Base-by-base conservation (phyloP, 2,113 vertebrate species). In the Castor canadensis region DNA sequence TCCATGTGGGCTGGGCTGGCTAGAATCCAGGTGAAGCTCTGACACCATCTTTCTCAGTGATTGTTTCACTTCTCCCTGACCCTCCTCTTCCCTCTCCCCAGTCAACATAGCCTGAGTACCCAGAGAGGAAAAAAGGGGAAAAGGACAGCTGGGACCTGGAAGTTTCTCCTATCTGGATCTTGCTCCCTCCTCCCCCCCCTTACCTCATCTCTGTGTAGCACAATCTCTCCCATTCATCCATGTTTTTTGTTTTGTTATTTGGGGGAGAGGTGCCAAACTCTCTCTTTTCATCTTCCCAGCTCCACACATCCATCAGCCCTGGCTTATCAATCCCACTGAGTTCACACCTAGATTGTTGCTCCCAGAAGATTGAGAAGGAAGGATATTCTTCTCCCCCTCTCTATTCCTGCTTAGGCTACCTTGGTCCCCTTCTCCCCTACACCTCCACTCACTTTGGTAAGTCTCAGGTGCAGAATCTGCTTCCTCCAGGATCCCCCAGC, bases 371-470 rank as follows among this genome's bases (percentile, higher is more conserved):
- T 47, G 1, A 43, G 11, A 32, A 62, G 9, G 7, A 35, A 35
- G n/a, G 9, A 87, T 19, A 20, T 7, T 5, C 0, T 38, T 26
- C 16, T 43, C 43, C 0, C 16, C 40, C 1, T 38, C 64, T 20
- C 1, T 85, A 12, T 13, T 40, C 54, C 77, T 22, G 1, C 15
- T 64, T n/a, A 87, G 66, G 28, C 30, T 28, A 5, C 40, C 12
- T 40, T 9, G 9, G 45, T 60, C 67, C 45, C n/a, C n/a, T n/a
- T n/a, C 30, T 83, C 40, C 20, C 7, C 69, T 47, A 28, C 30
- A 45, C 72, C 32, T 49, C n/a, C 7, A 12, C 62, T 86, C 60
- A 54, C 38, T 56, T 58, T 64, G 66, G 28, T 75, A 75, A 85
- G 40, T 40, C n/a, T 58, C 40, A 72, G 45, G 84, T 58, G 40